phyloP scores from a whole-genome alignment of 2,113 vertebrate genomes.

The Brachirus orientalis region DNA sequence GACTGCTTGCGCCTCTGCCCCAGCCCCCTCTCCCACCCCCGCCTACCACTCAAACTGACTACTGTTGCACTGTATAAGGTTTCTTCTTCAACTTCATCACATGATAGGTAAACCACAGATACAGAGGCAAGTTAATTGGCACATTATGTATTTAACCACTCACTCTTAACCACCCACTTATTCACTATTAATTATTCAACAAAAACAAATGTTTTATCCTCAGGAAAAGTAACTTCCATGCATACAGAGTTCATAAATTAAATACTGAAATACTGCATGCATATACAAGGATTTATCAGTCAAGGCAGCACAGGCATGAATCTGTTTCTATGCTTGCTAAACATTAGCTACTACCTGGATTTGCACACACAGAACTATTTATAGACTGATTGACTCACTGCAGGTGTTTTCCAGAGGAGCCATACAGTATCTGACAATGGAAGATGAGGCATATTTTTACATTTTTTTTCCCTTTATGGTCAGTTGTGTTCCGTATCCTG shows the following conservation, averaged over 20 bases:
- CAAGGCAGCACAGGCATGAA: not conserved
- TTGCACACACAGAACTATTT: not conserved
- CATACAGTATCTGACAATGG: conserved; percentile 1
- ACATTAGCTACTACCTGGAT: not conserved
- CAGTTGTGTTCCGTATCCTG: not conserved
- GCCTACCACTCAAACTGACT: conserved; percentile 9
- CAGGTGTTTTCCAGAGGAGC: conserved; percentile 14
- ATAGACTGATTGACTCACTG: conserved; percentile 18
- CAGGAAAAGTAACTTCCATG: conserved; percentile 33
- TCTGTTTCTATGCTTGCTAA: not conserved
- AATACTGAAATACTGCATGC: not conserved
- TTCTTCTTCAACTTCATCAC: conserved; percentile 19
- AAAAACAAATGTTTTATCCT: conserved; percentile 36
- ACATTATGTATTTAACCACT: conserved; percentile 8
- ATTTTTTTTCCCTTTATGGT: no score
- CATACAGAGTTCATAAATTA: conserved; percentile 5
- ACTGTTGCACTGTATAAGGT: not conserved
- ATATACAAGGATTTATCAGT: not conserved
- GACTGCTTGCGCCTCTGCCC: conserved; percentile 19
- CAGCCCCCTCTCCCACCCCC: conserved; percentile 8
- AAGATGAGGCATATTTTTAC: no score
- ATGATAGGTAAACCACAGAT: conserved; percentile 13
- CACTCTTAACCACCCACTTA: conserved; percentile 31
- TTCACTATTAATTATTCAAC: conserved; percentile 58
- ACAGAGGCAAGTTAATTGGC: conserved; percentile 18